Conservation (phyloP, 2,113 vertebrate species). For the Panthera uncia region DNA sequence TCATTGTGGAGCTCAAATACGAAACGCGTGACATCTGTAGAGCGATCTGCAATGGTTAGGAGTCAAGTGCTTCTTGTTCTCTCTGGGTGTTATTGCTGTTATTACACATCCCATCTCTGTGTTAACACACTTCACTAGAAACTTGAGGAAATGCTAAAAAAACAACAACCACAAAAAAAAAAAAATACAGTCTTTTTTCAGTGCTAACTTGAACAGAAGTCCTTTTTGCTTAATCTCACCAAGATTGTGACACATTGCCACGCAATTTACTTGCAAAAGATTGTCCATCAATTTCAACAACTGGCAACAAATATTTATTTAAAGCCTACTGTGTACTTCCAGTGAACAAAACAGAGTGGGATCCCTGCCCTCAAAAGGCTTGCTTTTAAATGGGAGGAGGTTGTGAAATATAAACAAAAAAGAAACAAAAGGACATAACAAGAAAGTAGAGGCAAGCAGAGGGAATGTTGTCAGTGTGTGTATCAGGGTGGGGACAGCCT, state of each 20-base stretch:
- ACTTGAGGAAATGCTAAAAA: neutral
- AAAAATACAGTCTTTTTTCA: neutral
- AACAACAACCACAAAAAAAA: too few species aligned
- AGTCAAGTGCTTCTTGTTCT: neutral
- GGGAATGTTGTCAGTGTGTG: rapidly evolving
- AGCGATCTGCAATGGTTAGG: neutral
- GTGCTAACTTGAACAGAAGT: neutral
- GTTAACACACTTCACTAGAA: neutral
- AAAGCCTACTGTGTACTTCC: neutral
- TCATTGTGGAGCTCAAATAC: neutral
- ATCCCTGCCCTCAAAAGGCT: neutral
- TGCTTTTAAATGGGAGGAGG: neutral
- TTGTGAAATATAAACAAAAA: neutral
- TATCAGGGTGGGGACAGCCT: neutral
- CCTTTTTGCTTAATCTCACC: neutral
- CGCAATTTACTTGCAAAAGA: constrained; percentile 3
- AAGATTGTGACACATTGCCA: neutral
- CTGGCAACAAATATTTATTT: neutral
- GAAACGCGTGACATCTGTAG: rapidly evolving
- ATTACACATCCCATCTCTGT: neutral
- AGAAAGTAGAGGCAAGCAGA: neutral
- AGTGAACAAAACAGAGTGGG: neutral
- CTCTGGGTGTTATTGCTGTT: rapidly evolving
- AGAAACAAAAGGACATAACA: neutral
- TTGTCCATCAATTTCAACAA: neutral